Percentiles rank a stretch among this genome's conserved stretches.
Conservation (phyloP, 2,888 invertebrate genomes). For the Anorthoa munda region DNA sequence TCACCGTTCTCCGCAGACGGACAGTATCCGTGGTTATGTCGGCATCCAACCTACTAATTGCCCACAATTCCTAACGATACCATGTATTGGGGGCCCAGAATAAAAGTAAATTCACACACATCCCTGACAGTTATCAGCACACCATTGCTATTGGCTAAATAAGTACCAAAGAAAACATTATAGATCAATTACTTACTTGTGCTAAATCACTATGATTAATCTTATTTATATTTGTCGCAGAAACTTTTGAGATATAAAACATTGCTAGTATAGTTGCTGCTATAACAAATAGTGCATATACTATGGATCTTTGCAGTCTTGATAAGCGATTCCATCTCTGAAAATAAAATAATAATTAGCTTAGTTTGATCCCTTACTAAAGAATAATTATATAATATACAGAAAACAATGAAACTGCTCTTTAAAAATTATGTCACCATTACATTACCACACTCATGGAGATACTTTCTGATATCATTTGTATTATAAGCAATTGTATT, state of each 20-base stretch:
- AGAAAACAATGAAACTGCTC: background rate
- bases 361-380: background rate
- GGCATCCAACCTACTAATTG: too few species aligned
- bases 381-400: background rate
- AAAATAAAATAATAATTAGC: constrained; percentile 72
- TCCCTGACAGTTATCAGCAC: too few species aligned
- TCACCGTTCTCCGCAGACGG: too few species aligned
- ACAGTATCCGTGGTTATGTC: too few species aligned
- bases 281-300: constrained; percentile 92
- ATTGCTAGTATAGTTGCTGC: constrained; percentile 91
- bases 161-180: background rate
- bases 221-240: constrained; percentile 71
- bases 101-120: too few species aligned
- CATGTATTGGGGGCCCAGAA: too few species aligned
- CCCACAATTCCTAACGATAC: too few species aligned
- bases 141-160: too few species aligned
- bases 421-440: background rate
- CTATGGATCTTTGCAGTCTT: constrained; percentile 94
- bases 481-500: background rate
- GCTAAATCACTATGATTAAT: constrained; percentile 71
- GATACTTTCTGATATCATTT: background rate
- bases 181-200: constrained; percentile 71
- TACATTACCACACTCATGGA: background rate
- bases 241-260: constrained; percentile 86
- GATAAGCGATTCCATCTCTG: constrained; percentile 97